Conservation (phyloP, 37 sponge, comb jelly and placozoan genomes). For the Diacarnus erythraeanus region DNA sequence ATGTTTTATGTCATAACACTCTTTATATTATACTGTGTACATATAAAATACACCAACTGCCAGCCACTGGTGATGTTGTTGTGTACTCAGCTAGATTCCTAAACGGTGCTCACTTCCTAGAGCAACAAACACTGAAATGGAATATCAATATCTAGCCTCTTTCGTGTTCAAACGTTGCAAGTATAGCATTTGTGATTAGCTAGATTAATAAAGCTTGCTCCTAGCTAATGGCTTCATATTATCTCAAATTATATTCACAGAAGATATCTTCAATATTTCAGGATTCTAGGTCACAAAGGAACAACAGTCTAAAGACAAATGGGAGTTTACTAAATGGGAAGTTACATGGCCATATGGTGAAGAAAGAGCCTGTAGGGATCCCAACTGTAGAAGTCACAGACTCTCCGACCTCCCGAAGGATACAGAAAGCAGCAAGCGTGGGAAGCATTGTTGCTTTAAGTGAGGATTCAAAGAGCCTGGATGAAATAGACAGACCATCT, state of each 20-base stretch:
- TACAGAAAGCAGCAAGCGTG: background rate
- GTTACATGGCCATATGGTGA: background rate
- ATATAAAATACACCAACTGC: conserved; percentile 23
- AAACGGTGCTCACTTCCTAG: background rate
- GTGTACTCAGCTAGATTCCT: background rate
- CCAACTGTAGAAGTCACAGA: background rate
- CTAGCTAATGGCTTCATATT: background rate
- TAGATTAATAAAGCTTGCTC: no score
- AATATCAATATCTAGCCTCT: no score
- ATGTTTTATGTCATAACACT: no score
- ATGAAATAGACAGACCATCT: background rate
- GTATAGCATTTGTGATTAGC: no score
- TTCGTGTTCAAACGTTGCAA: background rate
- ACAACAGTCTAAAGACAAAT: background rate
- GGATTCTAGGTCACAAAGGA: background rate
- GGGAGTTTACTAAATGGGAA: background rate
- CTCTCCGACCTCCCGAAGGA: background rate
- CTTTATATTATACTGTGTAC: background rate
- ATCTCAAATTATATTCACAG: no score
- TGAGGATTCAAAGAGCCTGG: conserved; percentile 4
- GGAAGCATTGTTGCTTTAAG: background rate
- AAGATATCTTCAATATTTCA: background rate
- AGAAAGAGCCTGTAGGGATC: background rate
- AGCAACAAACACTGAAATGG: background rate
- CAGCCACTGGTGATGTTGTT: background rate